A percentile compares a stretch with the other conserved stretches of the same genome.
Evolutionary conservation across 2,888 invertebrate genomes (phyloP).

Genomic region (Rhopalosiphum nymphaeae): DNA sequence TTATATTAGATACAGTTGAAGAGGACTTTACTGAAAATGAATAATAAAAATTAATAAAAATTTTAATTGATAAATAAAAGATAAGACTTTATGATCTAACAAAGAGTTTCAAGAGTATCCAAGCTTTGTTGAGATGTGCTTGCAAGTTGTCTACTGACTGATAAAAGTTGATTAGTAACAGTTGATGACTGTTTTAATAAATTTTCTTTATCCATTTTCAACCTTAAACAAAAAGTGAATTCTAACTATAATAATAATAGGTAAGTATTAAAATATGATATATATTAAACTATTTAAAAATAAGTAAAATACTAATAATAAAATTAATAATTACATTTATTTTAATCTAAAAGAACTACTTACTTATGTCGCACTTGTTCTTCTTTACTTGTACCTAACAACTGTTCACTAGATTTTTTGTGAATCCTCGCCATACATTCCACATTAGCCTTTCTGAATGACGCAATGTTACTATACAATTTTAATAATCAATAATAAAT

Average conservation of each 20-base stretch:
- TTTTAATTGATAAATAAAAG: neutral
- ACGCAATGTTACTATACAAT: constrained; percentile 75
- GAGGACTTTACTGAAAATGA: constrained; percentile 72
- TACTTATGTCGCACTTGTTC: constrained; percentile 74
- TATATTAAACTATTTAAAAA: neutral
- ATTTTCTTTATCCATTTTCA: constrained; percentile 78
- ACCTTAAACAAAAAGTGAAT: constrained; percentile 67
- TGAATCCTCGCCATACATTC: constrained; percentile 84
- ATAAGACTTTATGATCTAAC: constrained; percentile 69
- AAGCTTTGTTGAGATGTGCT: constrained; percentile 90
- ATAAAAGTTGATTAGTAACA: constrained; percentile 87
- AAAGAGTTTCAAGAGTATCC: constrained; percentile 83
- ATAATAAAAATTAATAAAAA: constrained; percentile 17
- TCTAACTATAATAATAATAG: neutral
- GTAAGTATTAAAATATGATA: neutral
- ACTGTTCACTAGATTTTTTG: constrained; percentile 80
- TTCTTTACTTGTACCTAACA: constrained; percentile 75
- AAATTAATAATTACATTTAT: neutral
- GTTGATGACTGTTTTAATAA: constrained; percentile 80
- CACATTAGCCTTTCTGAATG: constrained; percentile 86
- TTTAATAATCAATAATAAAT: neutral
- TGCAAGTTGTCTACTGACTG: constrained; percentile 87
- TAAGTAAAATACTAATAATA: neutral
- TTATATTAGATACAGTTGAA: constrained; percentile 75
- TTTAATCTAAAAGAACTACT: constrained; percentile 39